These are phyloP conservation scores for Phoxinus dragarum DNA, from an alignment of 2,797 vertebrate species.

Conservation along the genomic window DNA sequence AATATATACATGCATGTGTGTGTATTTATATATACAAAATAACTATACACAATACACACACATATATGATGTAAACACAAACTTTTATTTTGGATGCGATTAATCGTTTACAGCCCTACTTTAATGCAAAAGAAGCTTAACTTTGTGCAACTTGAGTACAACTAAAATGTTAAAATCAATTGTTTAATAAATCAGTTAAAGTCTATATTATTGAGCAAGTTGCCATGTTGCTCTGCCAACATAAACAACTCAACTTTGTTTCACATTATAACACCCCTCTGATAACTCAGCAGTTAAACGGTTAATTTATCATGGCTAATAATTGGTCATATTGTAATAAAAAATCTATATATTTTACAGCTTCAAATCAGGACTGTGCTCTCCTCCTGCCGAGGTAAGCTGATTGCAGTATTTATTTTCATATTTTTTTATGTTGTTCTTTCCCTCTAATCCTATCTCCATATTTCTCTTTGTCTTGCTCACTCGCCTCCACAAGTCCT, in stretches of 20 bases:
- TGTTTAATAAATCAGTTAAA: neutral
- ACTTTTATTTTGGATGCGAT: no score
- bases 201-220: neutral
- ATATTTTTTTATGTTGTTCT: neutral
- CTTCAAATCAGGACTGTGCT: constrained; percentile 68
- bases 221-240: neutral
- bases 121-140: no score
- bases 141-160: neutral
- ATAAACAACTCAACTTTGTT: neutral
- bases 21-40: no score
- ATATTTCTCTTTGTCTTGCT: constrained; percentile 12
- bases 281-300: neutral
- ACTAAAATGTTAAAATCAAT: neutral
- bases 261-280: neutral
- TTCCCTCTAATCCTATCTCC: constrained; percentile 35
- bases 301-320: neutral
- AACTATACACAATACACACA: no score
- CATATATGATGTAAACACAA: no score
- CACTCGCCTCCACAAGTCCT: constrained; percentile 70
- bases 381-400: constrained; percentile 71
- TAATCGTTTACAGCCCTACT: no score
- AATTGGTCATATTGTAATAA: neutral
- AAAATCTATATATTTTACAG: constrained; percentile 62
- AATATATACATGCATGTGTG: no score
- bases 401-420: constrained; percentile 14